These are phyloP conservation scores for Mya arenaria DNA, from an alignment of 1,140 invertebrate species.

Conservation along the genomic window DNA sequence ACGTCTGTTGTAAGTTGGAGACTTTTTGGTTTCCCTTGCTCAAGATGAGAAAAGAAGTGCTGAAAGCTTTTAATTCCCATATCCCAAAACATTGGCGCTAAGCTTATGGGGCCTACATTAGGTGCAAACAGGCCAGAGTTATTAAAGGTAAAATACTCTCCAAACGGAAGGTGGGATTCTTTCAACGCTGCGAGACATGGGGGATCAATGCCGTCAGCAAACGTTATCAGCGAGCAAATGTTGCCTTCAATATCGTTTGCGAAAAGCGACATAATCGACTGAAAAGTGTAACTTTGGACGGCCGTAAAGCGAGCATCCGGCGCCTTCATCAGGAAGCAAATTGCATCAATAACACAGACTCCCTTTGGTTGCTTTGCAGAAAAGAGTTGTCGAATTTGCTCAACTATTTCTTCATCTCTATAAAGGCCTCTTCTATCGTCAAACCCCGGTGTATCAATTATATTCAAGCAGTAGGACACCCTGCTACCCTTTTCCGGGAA, in stretches of 20 bases:
- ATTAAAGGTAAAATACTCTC: constrained; percentile 49
- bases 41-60: constrained; percentile 18
- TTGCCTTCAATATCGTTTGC: constrained; percentile 28
- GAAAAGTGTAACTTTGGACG: constrained; percentile 55
- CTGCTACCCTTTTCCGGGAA: constrained; percentile 1
- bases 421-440: constrained; percentile 53
- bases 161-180: neutral
- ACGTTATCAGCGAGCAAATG: constrained; percentile 19
- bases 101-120: neutral
- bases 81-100: constrained; percentile 11
- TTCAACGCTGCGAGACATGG: neutral
- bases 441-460: constrained; percentile 46
- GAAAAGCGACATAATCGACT: constrained; percentile 51
- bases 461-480: constrained; percentile 13
- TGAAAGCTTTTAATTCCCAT: constrained; percentile 10
- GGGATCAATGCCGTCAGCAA: constrained; percentile 22
- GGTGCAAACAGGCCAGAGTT: constrained; percentile 54
- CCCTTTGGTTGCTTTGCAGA: constrained; percentile 13
- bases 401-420: constrained; percentile 49
- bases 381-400: constrained; percentile 54
- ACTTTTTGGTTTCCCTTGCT: constrained; percentile 30
- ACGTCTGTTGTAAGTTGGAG: constrained; percentile 50
- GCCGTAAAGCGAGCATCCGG: constrained; percentile 34
- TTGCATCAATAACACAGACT: constrained; percentile 56
- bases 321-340: constrained; percentile 39